phyloP scores from a whole-genome alignment of 2,797 vertebrate genomes.

The Tragopan temminckii region DNA sequence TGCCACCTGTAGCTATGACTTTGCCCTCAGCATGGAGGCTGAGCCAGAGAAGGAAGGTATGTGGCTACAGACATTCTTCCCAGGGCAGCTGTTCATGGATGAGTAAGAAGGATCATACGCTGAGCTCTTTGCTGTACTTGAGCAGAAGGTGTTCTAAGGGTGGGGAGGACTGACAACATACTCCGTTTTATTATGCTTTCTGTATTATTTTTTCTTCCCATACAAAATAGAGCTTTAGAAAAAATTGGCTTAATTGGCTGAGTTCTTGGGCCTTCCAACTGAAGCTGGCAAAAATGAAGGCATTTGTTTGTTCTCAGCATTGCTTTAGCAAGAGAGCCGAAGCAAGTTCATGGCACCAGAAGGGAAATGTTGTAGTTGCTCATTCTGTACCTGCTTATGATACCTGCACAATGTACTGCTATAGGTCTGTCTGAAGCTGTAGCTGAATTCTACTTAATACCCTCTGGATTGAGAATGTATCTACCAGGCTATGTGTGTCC shows the following conservation, averaged over 20 bases:
- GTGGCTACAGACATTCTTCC: not conserved
- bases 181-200: not conserved
- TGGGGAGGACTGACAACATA: not conserved
- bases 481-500: not conserved
- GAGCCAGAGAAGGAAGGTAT: not conserved
- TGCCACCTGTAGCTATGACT: not conserved
- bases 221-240: not conserved
- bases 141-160: not conserved
- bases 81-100: not conserved
- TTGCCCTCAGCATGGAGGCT: not conserved
- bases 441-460: not conserved
- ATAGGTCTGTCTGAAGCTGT: not conserved
- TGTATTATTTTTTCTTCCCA: not conserved
- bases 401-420: not conserved
- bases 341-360: not conserved
- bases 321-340: not conserved
- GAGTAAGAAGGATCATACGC: not conserved
- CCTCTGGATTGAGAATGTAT: not conserved
- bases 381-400: not conserved
- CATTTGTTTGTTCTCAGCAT: constrained; percentile 11
- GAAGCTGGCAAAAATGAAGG: constrained; percentile 8
- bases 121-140: not conserved
- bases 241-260: not conserved
- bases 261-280: not conserved
- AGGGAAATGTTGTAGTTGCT: not conserved